Conservation (phyloP, 2,113 vertebrate species). For the Podocnemis expansa region DNA sequence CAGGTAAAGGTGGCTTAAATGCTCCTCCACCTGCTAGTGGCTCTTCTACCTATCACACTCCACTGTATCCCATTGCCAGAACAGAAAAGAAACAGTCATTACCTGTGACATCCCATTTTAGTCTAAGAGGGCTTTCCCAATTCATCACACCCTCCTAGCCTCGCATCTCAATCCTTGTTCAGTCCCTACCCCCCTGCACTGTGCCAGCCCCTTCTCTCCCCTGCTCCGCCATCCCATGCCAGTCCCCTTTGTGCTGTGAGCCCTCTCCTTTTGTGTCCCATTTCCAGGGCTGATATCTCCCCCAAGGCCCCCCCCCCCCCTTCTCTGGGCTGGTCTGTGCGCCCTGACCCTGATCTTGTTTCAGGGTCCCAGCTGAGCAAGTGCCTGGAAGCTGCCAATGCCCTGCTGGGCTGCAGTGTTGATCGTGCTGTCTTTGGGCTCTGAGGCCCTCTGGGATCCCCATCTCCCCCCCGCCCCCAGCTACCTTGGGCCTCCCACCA, state of each 20-base stretch:
- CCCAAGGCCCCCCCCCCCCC: not conserved
- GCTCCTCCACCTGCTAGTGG: no score
- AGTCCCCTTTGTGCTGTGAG: not conserved
- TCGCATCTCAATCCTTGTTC: no score
- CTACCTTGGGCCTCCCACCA: not conserved
- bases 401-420: constrained; percentile 27
- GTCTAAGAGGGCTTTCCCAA: no score
- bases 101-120: no score
- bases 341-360: constrained; percentile 24
- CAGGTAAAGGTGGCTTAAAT: no score
- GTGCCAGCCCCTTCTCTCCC: no score
- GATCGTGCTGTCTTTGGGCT: not conserved
- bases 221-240: not conserved
- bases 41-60: no score
- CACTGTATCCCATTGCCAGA: no score
- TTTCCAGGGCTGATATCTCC: not conserved
- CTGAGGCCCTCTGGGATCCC: not conserved
- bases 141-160: no score
- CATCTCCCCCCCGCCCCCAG: constrained; percentile 10
- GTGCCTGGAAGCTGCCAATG: constrained; percentile 67
- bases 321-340: not conserved
- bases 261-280: not conserved
- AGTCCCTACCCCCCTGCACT: no score
- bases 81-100: no score
- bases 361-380: constrained; percentile 56